Evolutionary conservation across 2,888 invertebrate genomes (phyloP).

Genomic region (Oscheius sp.): DNA sequence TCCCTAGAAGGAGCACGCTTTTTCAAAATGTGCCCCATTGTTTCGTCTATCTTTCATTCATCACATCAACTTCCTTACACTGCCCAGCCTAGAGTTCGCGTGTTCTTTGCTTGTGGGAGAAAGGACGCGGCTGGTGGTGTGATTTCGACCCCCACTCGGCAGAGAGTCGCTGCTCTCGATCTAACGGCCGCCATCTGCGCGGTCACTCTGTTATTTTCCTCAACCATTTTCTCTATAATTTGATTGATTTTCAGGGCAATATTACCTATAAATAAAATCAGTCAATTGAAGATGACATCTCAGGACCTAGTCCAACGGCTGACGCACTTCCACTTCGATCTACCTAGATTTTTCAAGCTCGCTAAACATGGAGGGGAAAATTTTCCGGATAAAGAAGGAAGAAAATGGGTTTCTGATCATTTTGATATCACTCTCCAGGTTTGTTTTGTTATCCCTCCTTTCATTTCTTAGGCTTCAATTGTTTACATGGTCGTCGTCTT

Average conservation of each 20-base stretch:
- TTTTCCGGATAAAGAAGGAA: conserved; percentile 51
- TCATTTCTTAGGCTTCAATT: conserved; percentile 43
- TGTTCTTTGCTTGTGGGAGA: conserved; percentile 22
- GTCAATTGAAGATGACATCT: conserved; percentile 20
- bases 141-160: conserved; percentile 28
- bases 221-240: background rate
- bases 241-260: background rate
- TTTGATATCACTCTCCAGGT: conserved; percentile 66
- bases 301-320: conserved; percentile 35
- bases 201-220: background rate
- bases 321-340: conserved; percentile 49
- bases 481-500: conserved; percentile 68
- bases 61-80: background rate
- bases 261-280: background rate
- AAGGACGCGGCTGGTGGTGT: conserved; percentile 28
- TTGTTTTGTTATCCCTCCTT: background rate
- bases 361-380: conserved; percentile 49
- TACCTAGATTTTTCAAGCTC: conserved; percentile 39
- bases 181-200: conserved; percentile 7
- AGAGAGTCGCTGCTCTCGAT: conserved; percentile 3
- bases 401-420: conserved; percentile 56
- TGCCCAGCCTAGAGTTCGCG: background rate
- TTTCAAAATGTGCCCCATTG: too few relatives aligned
- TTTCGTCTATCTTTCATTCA: too few relatives aligned
- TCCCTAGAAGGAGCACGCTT: too few relatives aligned